Evolutionary conservation across 2,113 vertebrate species (phyloP).

Genomic region (Laticauda laticaudata): DNA sequence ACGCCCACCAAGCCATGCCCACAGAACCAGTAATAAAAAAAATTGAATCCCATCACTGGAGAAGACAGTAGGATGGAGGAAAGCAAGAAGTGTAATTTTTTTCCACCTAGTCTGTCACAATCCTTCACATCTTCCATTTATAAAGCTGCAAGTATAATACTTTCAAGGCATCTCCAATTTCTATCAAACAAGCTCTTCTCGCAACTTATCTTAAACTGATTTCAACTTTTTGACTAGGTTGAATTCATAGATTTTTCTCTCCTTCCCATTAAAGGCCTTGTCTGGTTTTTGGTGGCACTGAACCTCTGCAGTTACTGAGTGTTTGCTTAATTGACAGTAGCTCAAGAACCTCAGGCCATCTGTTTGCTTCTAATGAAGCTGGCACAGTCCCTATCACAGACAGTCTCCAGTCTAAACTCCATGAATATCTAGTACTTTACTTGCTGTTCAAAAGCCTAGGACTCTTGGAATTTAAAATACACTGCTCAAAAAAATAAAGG

Average conservation of each 20-base stretch:
- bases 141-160: not conserved
- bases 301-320: not conserved
- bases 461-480: not conserved
- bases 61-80: not conserved
- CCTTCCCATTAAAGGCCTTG: not conserved
- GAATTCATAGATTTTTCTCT: not conserved
- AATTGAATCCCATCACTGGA: no score
- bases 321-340: not conserved
- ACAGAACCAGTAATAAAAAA: no score
- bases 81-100: not conserved
- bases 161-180: not conserved
- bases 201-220: not conserved
- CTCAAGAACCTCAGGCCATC: not conserved
- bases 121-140: not conserved
- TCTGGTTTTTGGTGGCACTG: not conserved
- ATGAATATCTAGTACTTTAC: not conserved
- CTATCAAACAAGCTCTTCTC: not conserved
- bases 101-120: not conserved
- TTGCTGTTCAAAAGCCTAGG: not conserved
- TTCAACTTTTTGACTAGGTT: not conserved
- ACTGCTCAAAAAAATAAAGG: no score
- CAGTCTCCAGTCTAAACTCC: not conserved
- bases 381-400: not conserved
- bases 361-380: not conserved
- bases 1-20: no score